Evolutionary conservation across 2,888 invertebrate genomes (phyloP).

Genomic region (Heliconius charithonia): DNA sequence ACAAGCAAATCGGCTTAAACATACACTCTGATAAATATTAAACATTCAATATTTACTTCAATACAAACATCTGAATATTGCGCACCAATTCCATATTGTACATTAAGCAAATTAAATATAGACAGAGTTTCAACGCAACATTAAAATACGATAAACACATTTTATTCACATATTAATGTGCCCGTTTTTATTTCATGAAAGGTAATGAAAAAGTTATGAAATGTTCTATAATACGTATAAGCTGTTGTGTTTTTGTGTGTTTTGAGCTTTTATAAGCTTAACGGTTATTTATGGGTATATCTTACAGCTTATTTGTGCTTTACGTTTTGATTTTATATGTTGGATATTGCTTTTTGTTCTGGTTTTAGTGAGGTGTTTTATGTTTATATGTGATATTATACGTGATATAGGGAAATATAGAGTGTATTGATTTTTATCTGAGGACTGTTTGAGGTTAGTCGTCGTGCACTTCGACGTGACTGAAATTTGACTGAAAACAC

Average conservation of each 20-base stretch:
- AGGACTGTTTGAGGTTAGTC: too few relatives aligned
- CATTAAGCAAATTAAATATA: conserved; percentile 37
- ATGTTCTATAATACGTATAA: conserved; percentile 30
- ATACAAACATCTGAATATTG: conserved; percentile 7
- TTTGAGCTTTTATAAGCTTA: conserved; percentile 42
- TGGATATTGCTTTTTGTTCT: not conserved
- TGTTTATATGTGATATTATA: not conserved
- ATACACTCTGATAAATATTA: not conserved
- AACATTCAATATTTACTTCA: conserved; percentile 14
- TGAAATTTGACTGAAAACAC: too few relatives aligned
- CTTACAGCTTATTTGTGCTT: conserved; percentile 31
- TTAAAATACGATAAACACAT: conserved; percentile 35
- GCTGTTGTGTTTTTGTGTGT: conserved; percentile 35
- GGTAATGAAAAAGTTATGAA: conserved; percentile 41
- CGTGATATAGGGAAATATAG: not conserved
- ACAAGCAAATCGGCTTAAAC: not conserved
- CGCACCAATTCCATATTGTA: conserved; percentile 17
- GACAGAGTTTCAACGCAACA: conserved; percentile 26
- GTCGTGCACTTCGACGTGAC: too few relatives aligned
- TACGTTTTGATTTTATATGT: conserved; percentile 26
- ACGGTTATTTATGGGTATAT: conserved; percentile 39
- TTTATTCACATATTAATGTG: conserved; percentile 28
- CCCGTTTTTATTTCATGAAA: conserved; percentile 34
- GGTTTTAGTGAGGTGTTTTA: not conserved
- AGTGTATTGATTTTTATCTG: too few relatives aligned